Base-by-base conservation (phyloP, 2,797 vertebrate species). In the Pangasius mekongensis region DNA sequence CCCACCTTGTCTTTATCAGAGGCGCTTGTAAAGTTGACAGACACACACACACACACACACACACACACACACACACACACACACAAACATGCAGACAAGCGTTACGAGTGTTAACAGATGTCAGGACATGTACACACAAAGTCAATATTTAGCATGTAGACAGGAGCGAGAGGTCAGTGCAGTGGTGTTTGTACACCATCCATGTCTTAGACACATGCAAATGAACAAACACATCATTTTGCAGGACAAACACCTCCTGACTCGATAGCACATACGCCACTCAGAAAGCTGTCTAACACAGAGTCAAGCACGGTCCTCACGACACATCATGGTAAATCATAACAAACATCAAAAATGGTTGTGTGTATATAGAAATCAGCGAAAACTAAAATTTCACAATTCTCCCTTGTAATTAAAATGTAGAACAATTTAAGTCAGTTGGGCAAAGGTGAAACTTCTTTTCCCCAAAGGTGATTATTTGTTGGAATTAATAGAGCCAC, bases 141-240 rank as follows among this genome's bases (percentile, higher is more conserved):
- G 58, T 64, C 80, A 64, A 83, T 83, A 83, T 64, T 83, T 64
- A 83, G 24, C 36, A 0, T 64, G 58, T 27, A 83, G 58, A 83
- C 58, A 47, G 24, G 58, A 62, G 58, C 3, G 36, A n/a, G 58
- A 64, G 80, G 80, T 83, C 58, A n/a, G 36, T 47, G 36, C 14
- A 18, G 1, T 18, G 36, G 13, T 43, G 80, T 83, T 83, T 47
- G 58, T n/a, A 47, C 24, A 64, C 39, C 36, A 83, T 83, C 80
- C 36, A n/a, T 83, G 58, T 83, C 58, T 47, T 5, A 18, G 80
- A 83, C 58, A 83, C 60, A 18, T 64, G 80, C 39, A 83, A 64
- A 83, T 83, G 24, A 64, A 47, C 58, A 47, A 36, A 80, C 30
- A 5, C 18, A 2, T 36, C 30, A 13, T 77, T 52, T n/a, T 7